Evolutionary conservation across 1,140 invertebrate species (phyloP).

Genomic region (Galendromus occidentalis): DNA sequence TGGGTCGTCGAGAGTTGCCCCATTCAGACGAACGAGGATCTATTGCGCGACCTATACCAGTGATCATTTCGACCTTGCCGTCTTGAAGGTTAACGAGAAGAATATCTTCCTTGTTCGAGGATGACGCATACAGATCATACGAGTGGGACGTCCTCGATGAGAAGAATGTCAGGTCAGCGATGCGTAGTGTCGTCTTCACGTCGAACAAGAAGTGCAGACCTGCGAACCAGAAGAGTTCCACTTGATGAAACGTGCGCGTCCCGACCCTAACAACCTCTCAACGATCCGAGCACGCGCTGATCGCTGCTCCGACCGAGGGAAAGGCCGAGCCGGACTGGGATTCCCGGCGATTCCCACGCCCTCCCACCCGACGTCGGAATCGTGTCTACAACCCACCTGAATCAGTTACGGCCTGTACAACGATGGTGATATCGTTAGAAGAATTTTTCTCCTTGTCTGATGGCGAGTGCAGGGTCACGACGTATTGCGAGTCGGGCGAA

Average conservation of each 20-base stretch:
- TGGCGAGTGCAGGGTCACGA: slow-evolving; percentile 41
- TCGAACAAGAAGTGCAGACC: slow-evolving; percentile 50
- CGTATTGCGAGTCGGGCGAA: slow-evolving; percentile 46
- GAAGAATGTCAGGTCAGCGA: slow-evolving; percentile 55
- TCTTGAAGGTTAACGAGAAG: slow-evolving; percentile 50
- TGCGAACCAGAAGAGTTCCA: not conserved
- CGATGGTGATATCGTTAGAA: slow-evolving; percentile 40
- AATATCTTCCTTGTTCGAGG: slow-evolving; percentile 50
- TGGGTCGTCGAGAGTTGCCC: slow-evolving; percentile 44
- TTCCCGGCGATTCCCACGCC: too few species aligned
- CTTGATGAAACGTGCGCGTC: too few species aligned
- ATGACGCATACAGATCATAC: slow-evolving; percentile 52
- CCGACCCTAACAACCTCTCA: too few species aligned
- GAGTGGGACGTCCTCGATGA: slow-evolving; percentile 49
- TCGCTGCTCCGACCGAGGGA: too few species aligned
- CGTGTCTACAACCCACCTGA: slow-evolving; percentile 23
- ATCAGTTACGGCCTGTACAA: slow-evolving; percentile 45
- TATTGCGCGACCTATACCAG: slow-evolving; percentile 42
- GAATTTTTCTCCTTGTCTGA: slow-evolving; percentile 13
- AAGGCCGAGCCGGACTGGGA: too few species aligned
- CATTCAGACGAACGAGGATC: slow-evolving; percentile 37
- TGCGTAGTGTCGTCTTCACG: slow-evolving; percentile 50
- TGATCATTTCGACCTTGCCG: slow-evolving; percentile 59
- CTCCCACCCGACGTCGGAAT: too few species aligned
- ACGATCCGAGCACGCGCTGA: too few species aligned